Conservation (phyloP, 2,113 vertebrate genomes). For the Saguinus imperator region DNA sequence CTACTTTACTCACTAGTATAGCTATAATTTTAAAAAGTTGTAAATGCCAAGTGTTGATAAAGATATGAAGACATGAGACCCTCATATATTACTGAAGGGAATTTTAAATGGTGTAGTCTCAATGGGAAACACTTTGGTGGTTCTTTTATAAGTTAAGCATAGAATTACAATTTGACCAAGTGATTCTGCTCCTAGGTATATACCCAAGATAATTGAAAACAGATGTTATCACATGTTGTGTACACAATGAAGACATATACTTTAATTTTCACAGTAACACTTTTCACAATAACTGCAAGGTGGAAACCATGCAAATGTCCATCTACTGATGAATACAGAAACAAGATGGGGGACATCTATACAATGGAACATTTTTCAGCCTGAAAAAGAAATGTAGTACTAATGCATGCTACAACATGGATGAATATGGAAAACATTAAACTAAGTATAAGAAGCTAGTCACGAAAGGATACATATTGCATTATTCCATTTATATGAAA, state of each 20-base stretch:
- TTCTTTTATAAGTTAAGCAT: not conserved
- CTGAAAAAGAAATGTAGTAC: not conserved
- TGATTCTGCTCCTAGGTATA: not conserved
- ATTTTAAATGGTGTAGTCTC: not conserved
- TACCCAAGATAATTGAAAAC: constrained; percentile 30
- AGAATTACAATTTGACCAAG: not conserved
- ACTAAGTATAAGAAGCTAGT: not conserved
- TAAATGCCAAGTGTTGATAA: not conserved
- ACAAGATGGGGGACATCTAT: not conserved
- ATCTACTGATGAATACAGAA: not conserved
- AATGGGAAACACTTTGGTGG: not conserved
- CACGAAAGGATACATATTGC: not conserved
- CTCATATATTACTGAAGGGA: not conserved
- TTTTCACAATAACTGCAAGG: not conserved
- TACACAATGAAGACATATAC: not conserved
- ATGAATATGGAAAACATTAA: not conserved
- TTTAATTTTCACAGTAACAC: not conserved
- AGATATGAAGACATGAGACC: not conserved
- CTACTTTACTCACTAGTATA: not conserved
- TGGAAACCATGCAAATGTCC: not conserved
- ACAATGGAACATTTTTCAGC: not conserved
- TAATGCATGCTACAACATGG: not conserved
- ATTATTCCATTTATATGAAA: not conserved
- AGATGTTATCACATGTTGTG: not conserved
- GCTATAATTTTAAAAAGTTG: not conserved